Conservation (phyloP, 2,888 invertebrate genomes). For the Balanococcus diminutus region DNA sequence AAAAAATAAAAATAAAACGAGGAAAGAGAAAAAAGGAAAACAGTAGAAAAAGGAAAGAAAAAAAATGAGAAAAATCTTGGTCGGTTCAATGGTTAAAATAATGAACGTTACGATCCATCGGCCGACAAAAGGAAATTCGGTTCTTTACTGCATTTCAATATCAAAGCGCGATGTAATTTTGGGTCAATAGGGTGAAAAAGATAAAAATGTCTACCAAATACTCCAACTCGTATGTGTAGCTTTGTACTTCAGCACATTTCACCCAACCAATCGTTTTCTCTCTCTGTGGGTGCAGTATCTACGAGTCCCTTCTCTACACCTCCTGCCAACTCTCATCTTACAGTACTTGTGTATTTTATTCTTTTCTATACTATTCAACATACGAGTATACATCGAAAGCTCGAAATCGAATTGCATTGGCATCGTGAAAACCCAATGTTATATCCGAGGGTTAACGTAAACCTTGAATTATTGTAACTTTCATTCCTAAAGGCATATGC, state of each 20-base stretch:
- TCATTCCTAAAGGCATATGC: constrained; percentile 14
- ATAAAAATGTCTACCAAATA: constrained; percentile 37
- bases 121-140: constrained; percentile 54
- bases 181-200: constrained; percentile 51
- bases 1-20: no score
- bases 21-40: not conserved
- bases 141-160: constrained; percentile 52
- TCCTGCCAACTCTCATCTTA: not conserved
- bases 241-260: constrained; percentile 9
- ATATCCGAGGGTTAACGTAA: constrained; percentile 16
- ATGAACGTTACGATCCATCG: constrained; percentile 48
- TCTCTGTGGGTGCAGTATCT: not conserved
- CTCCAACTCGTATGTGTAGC: no score
- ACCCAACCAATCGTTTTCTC: constrained; percentile 9
- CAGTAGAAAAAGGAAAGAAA: not conserved
- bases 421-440: not conserved
- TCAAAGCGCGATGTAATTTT: constrained; percentile 49
- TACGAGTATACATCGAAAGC: not conserved
- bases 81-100: constrained; percentile 53
- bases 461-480: constrained; percentile 25
- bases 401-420: not conserved
- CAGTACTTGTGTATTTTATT: not conserved
- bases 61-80: constrained; percentile 25
- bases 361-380: not conserved
- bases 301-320: not conserved